A percentile compares a stretch with the other conserved stretches of the same genome.
phyloP scores from a whole-genome alignment of 2,797 vertebrate genomes.

The Anisognathus igniventris region DNA sequence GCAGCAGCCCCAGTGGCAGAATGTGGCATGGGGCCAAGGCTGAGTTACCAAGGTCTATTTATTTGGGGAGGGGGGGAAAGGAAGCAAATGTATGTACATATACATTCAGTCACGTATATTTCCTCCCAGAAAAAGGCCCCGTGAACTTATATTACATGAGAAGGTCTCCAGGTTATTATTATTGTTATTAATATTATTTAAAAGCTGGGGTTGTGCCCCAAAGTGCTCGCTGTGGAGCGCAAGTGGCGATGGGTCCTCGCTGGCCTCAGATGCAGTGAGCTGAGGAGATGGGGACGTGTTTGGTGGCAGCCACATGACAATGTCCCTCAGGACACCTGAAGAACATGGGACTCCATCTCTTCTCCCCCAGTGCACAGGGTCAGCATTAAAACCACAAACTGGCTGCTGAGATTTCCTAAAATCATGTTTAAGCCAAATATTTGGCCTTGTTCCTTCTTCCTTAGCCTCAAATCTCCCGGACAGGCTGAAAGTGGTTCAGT shows the following conservation, averaged over 20 bases:
- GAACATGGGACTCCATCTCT: accelerated
- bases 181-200: slow-evolving; percentile 2
- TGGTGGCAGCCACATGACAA: background rate
- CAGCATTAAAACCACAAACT: background rate
- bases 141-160: background rate
- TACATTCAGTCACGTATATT: background rate
- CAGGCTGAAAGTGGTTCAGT: background rate
- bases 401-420: background rate
- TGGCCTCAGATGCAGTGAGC: background rate
- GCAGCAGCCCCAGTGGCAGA: accelerated
- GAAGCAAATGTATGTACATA: slow-evolving; percentile 21
- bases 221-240: background rate
- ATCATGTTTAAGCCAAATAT: background rate
- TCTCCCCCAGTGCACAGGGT: background rate
- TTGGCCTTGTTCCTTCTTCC: background rate
- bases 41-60: slow-evolving; percentile 13
- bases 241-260: accelerated
- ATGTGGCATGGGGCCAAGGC: accelerated
- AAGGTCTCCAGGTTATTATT: background rate
- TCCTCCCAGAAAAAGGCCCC: slow-evolving; percentile 41
- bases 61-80: slow-evolving; percentile 15
- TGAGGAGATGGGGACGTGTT: background rate
- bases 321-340: background rate
- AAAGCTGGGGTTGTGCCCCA: slow-evolving; percentile 9
- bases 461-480: background rate